phyloP scores from a whole-genome alignment of 1,140 invertebrate genomes.

The Camponotus vicinus region DNA sequence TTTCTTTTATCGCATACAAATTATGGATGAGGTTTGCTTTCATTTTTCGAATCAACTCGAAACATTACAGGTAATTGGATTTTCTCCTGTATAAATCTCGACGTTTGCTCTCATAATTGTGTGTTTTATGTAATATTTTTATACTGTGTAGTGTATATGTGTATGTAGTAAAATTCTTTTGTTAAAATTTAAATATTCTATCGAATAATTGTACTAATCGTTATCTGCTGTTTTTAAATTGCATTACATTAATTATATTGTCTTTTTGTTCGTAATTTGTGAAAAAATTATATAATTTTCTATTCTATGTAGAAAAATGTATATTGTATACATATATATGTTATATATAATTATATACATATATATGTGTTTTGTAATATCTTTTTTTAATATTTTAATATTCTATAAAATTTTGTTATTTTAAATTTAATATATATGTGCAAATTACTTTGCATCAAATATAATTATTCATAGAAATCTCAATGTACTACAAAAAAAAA shows the following conservation, averaged over 20 bases:
- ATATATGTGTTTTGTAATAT: slow-evolving; percentile 8
- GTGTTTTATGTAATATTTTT: slow-evolving; percentile 36
- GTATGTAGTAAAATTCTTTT: too few relatives aligned
- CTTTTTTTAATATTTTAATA: slow-evolving; percentile 19
- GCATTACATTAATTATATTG: neutral
- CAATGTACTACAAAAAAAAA: slow-evolving; percentile 47
- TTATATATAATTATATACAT: slow-evolving; percentile 9
- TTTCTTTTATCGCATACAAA: slow-evolving; percentile 33
- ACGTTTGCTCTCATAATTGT: neutral
- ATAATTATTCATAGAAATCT: slow-evolving; percentile 40
- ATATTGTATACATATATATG: too few relatives aligned
- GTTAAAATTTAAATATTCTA: neutral
- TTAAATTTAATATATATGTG: neutral
- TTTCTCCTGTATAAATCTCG: neutral
- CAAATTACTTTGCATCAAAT: slow-evolving; percentile 19
- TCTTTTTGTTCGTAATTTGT: neutral
- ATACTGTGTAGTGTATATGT: too few relatives aligned
- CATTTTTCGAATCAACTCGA: slow-evolving; percentile 82
- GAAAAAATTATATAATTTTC: neutral
- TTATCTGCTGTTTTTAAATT: neutral
- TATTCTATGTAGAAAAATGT: neutral
- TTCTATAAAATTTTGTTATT: slow-evolving; percentile 29
- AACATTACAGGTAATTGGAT: slow-evolving; percentile 80
- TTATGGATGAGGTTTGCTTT: slow-evolving; percentile 85
- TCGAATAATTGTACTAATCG: neutral